Conservation (phyloP, 2,888 invertebrate species). For the Acrobasis repandana region DNA sequence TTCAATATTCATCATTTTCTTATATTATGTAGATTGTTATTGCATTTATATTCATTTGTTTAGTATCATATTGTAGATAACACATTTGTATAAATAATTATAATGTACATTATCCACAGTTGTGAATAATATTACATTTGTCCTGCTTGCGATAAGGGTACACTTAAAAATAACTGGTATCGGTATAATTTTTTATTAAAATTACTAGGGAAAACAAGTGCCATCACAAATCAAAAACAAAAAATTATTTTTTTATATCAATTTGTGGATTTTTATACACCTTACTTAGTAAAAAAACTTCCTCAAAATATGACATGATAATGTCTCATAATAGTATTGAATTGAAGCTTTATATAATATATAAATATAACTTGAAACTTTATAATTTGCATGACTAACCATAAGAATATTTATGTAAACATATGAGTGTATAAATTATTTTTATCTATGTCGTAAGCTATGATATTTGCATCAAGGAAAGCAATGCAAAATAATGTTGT, state of each 20-base stretch:
- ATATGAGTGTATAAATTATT: neutral
- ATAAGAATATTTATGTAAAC: neutral
- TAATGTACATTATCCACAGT: neutral
- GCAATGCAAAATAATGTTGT: neutral
- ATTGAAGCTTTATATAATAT: neutral
- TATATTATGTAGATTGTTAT: conserved; percentile 27
- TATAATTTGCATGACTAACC: neutral
- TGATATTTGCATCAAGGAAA: neutral
- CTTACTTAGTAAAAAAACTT: no score
- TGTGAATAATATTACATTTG: neutral
- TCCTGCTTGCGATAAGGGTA: neutral
- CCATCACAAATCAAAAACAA: no score
- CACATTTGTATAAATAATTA: conserved; percentile 4
- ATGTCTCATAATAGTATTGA: neutral
- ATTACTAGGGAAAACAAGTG: no score
- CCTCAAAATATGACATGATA: neutral
- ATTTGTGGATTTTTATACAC: no score
- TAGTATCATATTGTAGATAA: conserved; percentile 15
- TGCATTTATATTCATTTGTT: conserved; percentile 28
- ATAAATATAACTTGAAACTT: no score
- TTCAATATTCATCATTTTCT: conserved; percentile 15
- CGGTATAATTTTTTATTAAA: no score
- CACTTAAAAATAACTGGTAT: neutral
- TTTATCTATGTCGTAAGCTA: neutral
- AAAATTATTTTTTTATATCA: no score